Conservation (phyloP, 1,140 invertebrate genomes). For the Pseudachorutes palmiensis region DNA sequence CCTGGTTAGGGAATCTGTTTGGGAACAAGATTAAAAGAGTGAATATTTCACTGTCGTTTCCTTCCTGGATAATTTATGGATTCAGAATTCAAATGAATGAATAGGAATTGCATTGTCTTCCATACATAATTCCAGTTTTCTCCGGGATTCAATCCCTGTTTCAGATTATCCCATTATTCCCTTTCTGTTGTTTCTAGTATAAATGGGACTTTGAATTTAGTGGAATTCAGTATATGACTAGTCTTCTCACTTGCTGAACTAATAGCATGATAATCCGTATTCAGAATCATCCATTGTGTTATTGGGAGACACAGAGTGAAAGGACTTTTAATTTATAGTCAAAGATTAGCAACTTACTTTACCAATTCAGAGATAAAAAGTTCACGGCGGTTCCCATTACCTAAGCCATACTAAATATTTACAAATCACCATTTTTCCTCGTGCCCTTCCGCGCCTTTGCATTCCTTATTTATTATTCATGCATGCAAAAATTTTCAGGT, state of each 20-base stretch:
- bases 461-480: no score
- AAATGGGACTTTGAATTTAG: neutral
- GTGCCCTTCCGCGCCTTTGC: no score
- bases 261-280: neutral
- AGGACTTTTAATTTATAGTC: neutral
- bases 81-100: neutral
- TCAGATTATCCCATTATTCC: slow-evolving; percentile 9
- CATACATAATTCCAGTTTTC: neutral
- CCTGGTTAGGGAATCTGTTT: neutral
- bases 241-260: neutral
- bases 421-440: no score
- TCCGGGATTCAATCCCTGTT: slow-evolving; percentile 3
- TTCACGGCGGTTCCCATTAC: no score
- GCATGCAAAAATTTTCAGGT: no score
- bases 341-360: slow-evolving; percentile 4
- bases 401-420: no score
- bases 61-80: slow-evolving; percentile 2
- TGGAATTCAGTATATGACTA: neutral
- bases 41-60: slow-evolving; percentile 3
- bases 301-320: neutral
- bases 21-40: neutral
- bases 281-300: neutral
- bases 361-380: neutral
- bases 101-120: slow-evolving; percentile 5
- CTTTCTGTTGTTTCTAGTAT: neutral